A percentile compares a stretch with the other conserved stretches of the same genome.
Conservation (phyloP, 2,797 vertebrate species). For the Esox masquinongy region DNA sequence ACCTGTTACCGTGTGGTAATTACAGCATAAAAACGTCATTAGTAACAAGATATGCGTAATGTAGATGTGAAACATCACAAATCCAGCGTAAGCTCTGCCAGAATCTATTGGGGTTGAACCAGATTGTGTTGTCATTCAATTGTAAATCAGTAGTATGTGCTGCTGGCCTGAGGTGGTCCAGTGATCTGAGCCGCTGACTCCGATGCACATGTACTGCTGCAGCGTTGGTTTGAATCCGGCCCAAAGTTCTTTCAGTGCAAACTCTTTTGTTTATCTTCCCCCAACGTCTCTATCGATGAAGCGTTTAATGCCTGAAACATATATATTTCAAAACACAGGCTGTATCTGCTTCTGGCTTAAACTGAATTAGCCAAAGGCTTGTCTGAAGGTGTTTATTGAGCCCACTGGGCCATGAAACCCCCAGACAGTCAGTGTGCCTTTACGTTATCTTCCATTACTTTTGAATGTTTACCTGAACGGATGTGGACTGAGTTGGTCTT, state of each 20-base stretch:
- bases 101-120: neutral
- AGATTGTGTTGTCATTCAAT: neutral
- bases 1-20: neutral
- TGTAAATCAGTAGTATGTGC: neutral
- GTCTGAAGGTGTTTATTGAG: conserved; percentile 39
- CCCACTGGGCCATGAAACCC: conserved; percentile 56
- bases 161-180: neutral
- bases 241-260: no score
- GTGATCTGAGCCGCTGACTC: no score
- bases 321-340: conserved; percentile 16
- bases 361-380: conserved; percentile 58
- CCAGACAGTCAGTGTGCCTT: conserved; percentile 39
- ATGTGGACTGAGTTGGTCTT: conserved; percentile 62
- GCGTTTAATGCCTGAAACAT: no score
- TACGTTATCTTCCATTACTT: conserved; percentile 58
- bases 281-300: no score
- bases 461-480: conserved; percentile 65
- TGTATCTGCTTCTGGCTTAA: conserved; percentile 39
- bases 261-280: no score
- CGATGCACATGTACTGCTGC: no score
- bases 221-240: no score
- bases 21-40: neutral
- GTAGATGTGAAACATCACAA: conserved; percentile 11
- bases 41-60: neutral
- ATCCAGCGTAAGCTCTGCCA: neutral